A percentile compares a stretch with the other conserved stretches of the same genome.
Evolutionary conservation across 2,797 vertebrate genomes (phyloP).

Genomic region (Benthosema pterotum): DNA sequence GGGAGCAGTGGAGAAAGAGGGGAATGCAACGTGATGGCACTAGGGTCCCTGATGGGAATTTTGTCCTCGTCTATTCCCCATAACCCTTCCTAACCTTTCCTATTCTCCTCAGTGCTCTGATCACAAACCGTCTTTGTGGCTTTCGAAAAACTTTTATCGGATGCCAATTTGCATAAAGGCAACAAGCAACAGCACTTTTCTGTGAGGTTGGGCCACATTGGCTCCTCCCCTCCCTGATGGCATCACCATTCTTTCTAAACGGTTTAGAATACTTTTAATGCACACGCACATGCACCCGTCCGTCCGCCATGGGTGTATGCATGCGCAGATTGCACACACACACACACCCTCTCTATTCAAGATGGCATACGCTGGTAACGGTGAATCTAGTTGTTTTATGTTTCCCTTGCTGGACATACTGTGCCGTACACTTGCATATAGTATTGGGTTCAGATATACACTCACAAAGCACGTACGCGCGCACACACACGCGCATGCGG

Average conservation of each 20-base stretch:
- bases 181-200: slow-evolving; percentile 80
- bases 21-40: slow-evolving; percentile 68
- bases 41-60: slow-evolving; percentile 75
- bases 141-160: slow-evolving; percentile 68
- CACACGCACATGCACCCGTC: slow-evolving; percentile 23
- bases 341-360: slow-evolving; percentile 24
- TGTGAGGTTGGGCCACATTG: slow-evolving; percentile 53
- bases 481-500: slow-evolving; percentile 45
- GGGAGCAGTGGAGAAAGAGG: slow-evolving; percentile 42
- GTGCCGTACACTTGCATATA: slow-evolving; percentile 27
- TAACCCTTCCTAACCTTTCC: slow-evolving; percentile 78
- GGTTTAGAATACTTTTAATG: slow-evolving; percentile 36
- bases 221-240: slow-evolving; percentile 58
- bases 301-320: no score
- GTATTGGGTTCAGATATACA: not conserved
- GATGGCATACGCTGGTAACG: slow-evolving; percentile 36
- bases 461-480: slow-evolving; percentile 28
- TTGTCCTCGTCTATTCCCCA: slow-evolving; percentile 76
- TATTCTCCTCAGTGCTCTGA: slow-evolving; percentile 63
- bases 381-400: slow-evolving; percentile 59
- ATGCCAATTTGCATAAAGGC: slow-evolving; percentile 84
- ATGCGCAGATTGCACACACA: no score
- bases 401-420: slow-evolving; percentile 52
- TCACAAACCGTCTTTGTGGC: slow-evolving; percentile 80
- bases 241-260: slow-evolving; percentile 59